These are phyloP conservation scores for Atractosteus spatula DNA, from an alignment of 2,113 vertebrate genomes.

Conservation along the genomic window DNA sequence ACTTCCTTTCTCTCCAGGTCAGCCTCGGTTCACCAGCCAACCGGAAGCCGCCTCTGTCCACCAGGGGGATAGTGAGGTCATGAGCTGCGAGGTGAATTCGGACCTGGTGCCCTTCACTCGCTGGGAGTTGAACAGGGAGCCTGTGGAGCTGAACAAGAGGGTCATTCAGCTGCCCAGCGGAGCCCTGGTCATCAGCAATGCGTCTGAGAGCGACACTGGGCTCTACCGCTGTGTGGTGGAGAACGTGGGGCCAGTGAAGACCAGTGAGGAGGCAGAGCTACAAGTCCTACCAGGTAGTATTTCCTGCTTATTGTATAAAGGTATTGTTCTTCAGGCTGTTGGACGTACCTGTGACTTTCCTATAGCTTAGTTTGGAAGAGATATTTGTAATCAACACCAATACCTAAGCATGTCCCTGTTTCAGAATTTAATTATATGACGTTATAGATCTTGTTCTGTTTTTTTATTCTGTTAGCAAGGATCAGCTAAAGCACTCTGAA, in stretches of 20 bases:
- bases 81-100: constrained; percentile 79
- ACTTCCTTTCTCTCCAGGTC: constrained; percentile 63
- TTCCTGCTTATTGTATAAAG: no score
- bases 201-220: constrained; percentile 73
- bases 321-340: no score
- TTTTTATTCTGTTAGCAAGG: no score
- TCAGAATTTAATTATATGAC: no score
- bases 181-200: constrained; percentile 79
- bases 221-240: constrained; percentile 86
- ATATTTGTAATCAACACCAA: no score
- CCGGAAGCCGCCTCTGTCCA: constrained; percentile 64
- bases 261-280: constrained; percentile 86
- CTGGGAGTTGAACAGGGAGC: constrained; percentile 82
- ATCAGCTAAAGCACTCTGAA: no score
- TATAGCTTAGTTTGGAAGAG: no score
- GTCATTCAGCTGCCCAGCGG: constrained; percentile 73
- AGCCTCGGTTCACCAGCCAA: constrained; percentile 83
- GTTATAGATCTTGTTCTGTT: no score
- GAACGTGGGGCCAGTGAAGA: constrained; percentile 73
- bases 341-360: no score
- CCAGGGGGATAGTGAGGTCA: constrained; percentile 69
- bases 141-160: constrained; percentile 57
- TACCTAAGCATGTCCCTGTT: no score
- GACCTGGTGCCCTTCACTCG: constrained; percentile 79
- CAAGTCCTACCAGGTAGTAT: constrained; percentile 76